These are phyloP conservation scores for Theristicus caerulescens DNA, from an alignment of 2,113 vertebrate species.

Conservation along the genomic window DNA sequence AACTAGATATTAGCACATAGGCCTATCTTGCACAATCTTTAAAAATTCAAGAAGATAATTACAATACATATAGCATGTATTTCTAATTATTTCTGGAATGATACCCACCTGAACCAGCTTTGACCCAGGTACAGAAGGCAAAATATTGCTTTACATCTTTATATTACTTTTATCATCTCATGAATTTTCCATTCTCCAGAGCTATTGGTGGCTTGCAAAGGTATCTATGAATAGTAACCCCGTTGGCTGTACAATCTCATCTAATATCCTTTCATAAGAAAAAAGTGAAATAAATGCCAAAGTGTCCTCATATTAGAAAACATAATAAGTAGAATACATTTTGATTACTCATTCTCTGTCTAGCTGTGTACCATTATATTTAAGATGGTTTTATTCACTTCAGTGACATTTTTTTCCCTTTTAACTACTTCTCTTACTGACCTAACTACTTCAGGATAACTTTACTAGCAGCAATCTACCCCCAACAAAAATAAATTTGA, in stretches of 20 bases:
- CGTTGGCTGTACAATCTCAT: not conserved
- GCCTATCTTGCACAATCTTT: not conserved
- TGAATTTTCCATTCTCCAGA: not conserved
- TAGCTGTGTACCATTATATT: not conserved
- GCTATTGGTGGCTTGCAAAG: not conserved
- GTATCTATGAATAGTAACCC: conserved; percentile 24
- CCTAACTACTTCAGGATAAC: not conserved
- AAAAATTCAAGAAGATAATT: not conserved
- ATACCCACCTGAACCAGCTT: not conserved
- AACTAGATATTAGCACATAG: not conserved
- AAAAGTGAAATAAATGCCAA: not conserved
- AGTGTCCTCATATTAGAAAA: not conserved
- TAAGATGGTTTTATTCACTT: not conserved
- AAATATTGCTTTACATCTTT: not conserved
- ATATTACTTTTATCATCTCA: not conserved
- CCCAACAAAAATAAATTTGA: not conserved
- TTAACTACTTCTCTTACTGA: not conserved
- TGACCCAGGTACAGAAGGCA: not conserved
- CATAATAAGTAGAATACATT: not conserved
- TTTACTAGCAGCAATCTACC: not conserved
- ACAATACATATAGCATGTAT: not conserved
- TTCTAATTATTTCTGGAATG: not conserved
- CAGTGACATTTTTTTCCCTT: not conserved
- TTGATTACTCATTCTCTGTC: not conserved
- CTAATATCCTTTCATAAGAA: not conserved